phyloP scores from a whole-genome alignment of 2,797 vertebrate species.

The Monodelphis domestica region DNA sequence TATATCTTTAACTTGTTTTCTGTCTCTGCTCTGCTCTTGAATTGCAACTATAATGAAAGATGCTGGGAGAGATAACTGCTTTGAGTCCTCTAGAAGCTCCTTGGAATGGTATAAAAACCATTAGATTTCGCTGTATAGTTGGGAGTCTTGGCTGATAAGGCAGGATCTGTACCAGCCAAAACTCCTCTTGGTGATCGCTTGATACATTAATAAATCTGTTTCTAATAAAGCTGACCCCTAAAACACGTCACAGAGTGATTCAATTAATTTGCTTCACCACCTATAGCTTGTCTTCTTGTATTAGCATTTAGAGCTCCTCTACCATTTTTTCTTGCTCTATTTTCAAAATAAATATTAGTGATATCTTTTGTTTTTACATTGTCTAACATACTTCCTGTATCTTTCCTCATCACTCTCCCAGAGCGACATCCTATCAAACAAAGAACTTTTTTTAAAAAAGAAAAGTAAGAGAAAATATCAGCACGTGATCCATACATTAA shows the following conservation, averaged over 20 bases:
- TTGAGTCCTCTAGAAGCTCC: background rate
- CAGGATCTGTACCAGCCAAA: background rate
- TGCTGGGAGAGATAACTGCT: background rate
- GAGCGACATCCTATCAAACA: background rate
- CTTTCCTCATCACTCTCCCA: background rate
- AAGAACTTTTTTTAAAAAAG: background rate
- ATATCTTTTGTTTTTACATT: background rate
- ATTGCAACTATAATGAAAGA: background rate
- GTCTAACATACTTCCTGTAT: background rate
- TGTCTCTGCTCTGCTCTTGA: background rate
- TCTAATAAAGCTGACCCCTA: background rate
- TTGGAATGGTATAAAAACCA: background rate
- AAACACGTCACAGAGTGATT: background rate
- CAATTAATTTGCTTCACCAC: background rate
- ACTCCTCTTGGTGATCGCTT: background rate
- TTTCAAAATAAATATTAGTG: no score
- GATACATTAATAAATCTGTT: background rate
- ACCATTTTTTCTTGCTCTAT: background rate
- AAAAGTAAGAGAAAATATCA: background rate
- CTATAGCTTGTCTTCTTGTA: background rate
- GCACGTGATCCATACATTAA: background rate
- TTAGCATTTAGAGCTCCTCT: background rate
- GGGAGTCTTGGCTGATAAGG: background rate
- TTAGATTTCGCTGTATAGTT: background rate
- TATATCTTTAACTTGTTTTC: background rate